Percentiles rank a stretch among this genome's conserved stretches.
Evolutionary conservation across 2,113 vertebrate genomes (phyloP).

Genomic region (Sinosuthora webbiana): DNA sequence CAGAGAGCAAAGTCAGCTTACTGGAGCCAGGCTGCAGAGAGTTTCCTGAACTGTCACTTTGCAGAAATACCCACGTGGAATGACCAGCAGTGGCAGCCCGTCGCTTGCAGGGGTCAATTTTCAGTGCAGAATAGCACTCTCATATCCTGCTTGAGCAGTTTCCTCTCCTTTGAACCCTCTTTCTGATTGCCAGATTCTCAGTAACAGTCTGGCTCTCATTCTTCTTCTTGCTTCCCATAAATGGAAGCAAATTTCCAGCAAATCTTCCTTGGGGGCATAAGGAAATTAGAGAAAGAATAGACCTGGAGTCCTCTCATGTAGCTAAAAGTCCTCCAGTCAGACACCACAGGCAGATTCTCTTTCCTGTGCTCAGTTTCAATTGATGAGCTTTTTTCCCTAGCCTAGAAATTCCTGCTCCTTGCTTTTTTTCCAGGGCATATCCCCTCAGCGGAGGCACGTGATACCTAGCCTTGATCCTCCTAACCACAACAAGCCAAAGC

Average conservation of each 20-base stretch:
- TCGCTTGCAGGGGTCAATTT: background rate
- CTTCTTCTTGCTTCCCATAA: background rate
- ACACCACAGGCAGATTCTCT: background rate
- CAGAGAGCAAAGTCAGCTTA: background rate
- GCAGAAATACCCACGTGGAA: background rate
- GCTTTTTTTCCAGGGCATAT: background rate
- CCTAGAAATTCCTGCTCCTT: background rate
- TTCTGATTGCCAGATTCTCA: slow-evolving; percentile 40
- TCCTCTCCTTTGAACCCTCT: slow-evolving; percentile 30
- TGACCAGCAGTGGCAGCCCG: background rate
- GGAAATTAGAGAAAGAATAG: slow-evolving; percentile 29
- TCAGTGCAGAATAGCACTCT: background rate
- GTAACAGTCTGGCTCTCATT: background rate
- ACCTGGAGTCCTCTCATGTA: background rate
- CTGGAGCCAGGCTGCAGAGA: background rate
- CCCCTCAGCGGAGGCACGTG: background rate
- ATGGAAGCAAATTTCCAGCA: slow-evolving; percentile 32
- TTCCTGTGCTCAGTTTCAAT: slow-evolving; percentile 31
- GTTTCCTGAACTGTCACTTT: background rate
- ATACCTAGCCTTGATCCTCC: background rate
- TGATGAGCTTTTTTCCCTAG: background rate
- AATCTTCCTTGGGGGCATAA: slow-evolving; percentile 29
- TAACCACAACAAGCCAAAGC: background rate
- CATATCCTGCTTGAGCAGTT: background rate
- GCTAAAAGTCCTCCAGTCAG: background rate